These are phyloP conservation scores for Diadromus collaris DNA, from an alignment of 2,888 invertebrate species.

Conservation along the genomic window DNA sequence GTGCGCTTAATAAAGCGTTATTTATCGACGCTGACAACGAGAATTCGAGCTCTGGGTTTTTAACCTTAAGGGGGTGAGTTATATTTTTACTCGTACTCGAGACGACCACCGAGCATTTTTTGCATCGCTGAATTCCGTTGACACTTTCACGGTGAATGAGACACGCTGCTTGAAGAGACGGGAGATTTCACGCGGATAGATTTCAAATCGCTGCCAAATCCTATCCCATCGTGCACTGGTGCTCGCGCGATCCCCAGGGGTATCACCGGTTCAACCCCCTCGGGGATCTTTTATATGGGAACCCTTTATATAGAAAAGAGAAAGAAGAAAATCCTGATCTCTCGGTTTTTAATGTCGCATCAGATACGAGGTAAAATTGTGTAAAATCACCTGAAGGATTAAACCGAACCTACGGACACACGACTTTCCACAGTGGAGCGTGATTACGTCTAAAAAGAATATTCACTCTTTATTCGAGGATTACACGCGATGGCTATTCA, in stretches of 20 bases:
- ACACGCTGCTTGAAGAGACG: conserved; percentile 37
- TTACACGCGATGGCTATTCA: conserved; percentile 50
- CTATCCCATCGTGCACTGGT: conserved; percentile 74
- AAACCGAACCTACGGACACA: conserved; percentile 44
- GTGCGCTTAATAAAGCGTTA: conserved; percentile 71
- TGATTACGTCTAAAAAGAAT: conserved; percentile 30
- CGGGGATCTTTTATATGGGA: conserved; percentile 49
- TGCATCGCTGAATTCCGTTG: conserved; percentile 28
- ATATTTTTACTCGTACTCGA: conserved; percentile 5
- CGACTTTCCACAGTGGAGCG: conserved; percentile 19
- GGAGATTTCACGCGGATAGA: conserved; percentile 78
- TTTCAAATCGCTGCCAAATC: conserved; percentile 78
- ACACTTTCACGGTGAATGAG: conserved; percentile 24
- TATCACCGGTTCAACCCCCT: conserved; percentile 32
- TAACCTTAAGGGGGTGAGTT: neutral
- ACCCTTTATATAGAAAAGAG: conserved; percentile 57
- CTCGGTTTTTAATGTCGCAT: conserved; percentile 73
- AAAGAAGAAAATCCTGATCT: conserved; percentile 59
- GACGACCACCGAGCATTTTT: conserved; percentile 3
- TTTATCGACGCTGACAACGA: conserved; percentile 66
- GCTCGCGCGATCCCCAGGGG: conserved; percentile 68
- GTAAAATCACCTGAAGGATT: conserved; percentile 74
- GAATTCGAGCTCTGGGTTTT: neutral
- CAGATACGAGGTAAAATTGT: conserved; percentile 71
- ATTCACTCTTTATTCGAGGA: conserved; percentile 41